These are phyloP conservation scores for Tethya wilhelma DNA, from an alignment of 37 sponge, comb jelly and placozoan species.

Conservation along the genomic window DNA sequence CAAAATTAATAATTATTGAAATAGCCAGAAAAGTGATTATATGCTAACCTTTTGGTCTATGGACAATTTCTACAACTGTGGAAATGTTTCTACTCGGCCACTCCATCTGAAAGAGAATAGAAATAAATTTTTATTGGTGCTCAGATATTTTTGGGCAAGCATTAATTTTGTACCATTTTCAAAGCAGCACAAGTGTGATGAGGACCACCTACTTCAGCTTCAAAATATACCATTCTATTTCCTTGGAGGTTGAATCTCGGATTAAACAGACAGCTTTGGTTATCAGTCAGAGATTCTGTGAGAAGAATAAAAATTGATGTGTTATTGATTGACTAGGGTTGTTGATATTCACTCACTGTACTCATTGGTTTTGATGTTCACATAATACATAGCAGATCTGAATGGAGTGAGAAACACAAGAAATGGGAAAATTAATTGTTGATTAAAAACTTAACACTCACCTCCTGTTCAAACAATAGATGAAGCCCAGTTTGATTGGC, in stretches of 20 bases:
- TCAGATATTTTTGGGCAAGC: too few relatives aligned
- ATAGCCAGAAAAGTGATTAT: neutral
- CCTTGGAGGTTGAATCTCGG: constrained; percentile 67
- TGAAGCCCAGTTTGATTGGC: constrained; percentile 79
- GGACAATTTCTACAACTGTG: constrained; percentile 47
- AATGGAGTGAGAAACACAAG: neutral
- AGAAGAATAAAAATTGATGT: neutral
- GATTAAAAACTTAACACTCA: too few relatives aligned
- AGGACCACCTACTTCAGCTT: constrained; percentile 45
- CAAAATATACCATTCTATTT: constrained; percentile 63
- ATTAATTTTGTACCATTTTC: constrained; percentile 61
- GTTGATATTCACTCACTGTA: constrained; percentile 47
- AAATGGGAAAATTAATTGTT: neutral
- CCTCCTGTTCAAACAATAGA: constrained; percentile 78
- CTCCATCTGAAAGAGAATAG: constrained; percentile 18
- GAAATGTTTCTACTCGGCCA: constrained; percentile 28
- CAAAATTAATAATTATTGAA: too few relatives aligned
- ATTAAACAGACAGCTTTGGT: constrained; percentile 23
- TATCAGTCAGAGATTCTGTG: constrained; percentile 50
- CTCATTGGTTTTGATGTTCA: constrained; percentile 22
- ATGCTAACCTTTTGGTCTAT: constrained; percentile 22
- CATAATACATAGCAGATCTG: constrained; percentile 75
- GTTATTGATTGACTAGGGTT: neutral
- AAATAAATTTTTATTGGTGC: too few relatives aligned
- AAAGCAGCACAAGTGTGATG: constrained; percentile 74